Conservation (phyloP, 2,113 vertebrate genomes). For the Puma concolor region DNA sequence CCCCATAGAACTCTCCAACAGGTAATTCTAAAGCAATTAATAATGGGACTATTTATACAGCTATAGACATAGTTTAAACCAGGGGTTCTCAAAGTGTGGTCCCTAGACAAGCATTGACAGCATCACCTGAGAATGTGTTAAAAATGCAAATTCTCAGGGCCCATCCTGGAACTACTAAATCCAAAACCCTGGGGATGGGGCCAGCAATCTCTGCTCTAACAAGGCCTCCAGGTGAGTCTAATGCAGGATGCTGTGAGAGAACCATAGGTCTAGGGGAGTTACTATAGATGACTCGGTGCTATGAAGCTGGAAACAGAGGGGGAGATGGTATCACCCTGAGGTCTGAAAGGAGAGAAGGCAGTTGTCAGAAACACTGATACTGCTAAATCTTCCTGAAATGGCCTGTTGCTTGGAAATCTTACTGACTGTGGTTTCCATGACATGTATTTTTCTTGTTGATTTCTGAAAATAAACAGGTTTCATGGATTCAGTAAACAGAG, state of each 20-base stretch:
- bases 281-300: rapidly evolving
- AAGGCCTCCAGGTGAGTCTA: neutral
- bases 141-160: neutral
- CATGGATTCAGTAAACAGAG: neutral
- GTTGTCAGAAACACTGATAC: neutral
- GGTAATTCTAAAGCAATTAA: neutral
- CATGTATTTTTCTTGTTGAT: neutral
- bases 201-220: neutral
- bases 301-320: too few relatives aligned
- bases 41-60: neutral
- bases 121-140: neutral
- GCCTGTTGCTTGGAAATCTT: neutral
- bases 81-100: neutral
- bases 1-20: neutral
- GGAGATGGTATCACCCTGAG: neutral
- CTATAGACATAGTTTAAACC: neutral
- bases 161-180: neutral
- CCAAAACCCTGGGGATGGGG: neutral
- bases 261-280: neutral
- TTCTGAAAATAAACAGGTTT: neutral
- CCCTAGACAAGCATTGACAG: neutral
- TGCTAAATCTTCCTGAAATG: neutral
- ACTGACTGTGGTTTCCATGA: neutral
- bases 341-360: neutral
- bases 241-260: neutral